phyloP scores from a whole-genome alignment of 2,113 vertebrate species.

The Emberiza fucata region DNA sequence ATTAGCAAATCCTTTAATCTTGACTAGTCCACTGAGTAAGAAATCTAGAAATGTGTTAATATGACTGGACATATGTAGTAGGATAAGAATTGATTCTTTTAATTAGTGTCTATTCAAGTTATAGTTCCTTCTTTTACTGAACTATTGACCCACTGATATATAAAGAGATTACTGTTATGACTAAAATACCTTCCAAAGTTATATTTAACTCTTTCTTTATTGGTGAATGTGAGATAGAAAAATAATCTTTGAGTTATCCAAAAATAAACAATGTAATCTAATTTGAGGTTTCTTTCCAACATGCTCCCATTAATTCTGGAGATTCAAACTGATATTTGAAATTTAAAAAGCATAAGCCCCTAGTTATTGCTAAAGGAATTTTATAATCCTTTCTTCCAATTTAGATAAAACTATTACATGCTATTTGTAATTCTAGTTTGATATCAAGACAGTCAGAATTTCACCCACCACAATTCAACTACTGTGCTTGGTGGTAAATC shows the following conservation, averaged over 20 bases:
- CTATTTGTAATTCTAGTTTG: neutral
- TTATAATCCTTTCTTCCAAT: neutral
- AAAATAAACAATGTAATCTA: conserved; percentile 34
- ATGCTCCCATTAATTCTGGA: neutral
- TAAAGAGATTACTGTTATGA: conserved; percentile 72
- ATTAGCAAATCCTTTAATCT: conserved; percentile 99
- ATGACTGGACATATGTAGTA: conserved; percentile 92
- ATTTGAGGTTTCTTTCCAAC: neutral
- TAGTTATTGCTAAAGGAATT: neutral
- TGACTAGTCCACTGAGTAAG: conserved; percentile 88
- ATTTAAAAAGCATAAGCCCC: neutral
- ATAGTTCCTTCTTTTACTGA: conserved; percentile 76
- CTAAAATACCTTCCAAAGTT: conserved; percentile 60
- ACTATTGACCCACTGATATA: conserved; percentile 80
- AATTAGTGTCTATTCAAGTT: conserved; percentile 92
- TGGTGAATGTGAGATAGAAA: neutral
- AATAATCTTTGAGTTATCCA: conserved; percentile 10
- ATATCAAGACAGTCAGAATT: neutral
- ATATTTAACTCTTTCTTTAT: conserved; percentile 71
- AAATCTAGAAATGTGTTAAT: conserved; percentile 94
- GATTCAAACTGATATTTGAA: conserved; percentile 2
- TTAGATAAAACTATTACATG: neutral
- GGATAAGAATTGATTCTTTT: conserved; percentile 97
- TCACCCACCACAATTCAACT: neutral
- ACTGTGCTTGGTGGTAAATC: neutral